Percentiles rank a stretch among this genome's conserved stretches.
phyloP scores from a whole-genome alignment of 1,140 invertebrate genomes.

The Trichogramma pretiosum region DNA sequence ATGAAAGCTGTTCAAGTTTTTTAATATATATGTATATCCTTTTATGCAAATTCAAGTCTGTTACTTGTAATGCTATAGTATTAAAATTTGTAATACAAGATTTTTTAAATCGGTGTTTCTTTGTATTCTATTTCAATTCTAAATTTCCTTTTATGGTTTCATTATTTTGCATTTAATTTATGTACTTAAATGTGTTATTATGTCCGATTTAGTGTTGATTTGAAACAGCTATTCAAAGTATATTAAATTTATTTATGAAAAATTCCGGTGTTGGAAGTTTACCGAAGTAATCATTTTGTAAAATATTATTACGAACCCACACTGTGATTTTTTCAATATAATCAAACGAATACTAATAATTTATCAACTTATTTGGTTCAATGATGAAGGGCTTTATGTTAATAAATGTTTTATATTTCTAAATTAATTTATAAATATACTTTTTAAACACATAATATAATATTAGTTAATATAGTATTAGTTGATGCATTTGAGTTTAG shows the following conservation, averaged over 20 bases:
- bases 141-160: too few species aligned
- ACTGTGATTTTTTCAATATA: conserved; percentile 7
- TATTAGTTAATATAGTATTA: too few species aligned
- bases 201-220: background rate
- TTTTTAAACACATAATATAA: too few species aligned
- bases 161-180: conserved; percentile 6
- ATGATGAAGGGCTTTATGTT: too few species aligned
- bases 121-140: too few species aligned
- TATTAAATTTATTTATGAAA: too few species aligned
- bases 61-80: conserved; percentile 2
- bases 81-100: conserved; percentile 1
- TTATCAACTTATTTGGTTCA: too few species aligned
- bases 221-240: too few species aligned
- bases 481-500: too few species aligned
- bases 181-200: conserved; percentile 8
- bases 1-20: background rate
- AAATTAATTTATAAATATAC: conserved; percentile 8
- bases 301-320: conserved; percentile 7
- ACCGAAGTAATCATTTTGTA: background rate
- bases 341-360: too few species aligned
- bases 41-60: background rate
- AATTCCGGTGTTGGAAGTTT: too few species aligned
- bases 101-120: too few species aligned
- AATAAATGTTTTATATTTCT: background rate
- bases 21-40: background rate